Percentiles rank a stretch among this genome's conserved stretches.
phyloP scores from a whole-genome alignment of 2,888 invertebrate species.

The Boloria euphrosyne region DNA sequence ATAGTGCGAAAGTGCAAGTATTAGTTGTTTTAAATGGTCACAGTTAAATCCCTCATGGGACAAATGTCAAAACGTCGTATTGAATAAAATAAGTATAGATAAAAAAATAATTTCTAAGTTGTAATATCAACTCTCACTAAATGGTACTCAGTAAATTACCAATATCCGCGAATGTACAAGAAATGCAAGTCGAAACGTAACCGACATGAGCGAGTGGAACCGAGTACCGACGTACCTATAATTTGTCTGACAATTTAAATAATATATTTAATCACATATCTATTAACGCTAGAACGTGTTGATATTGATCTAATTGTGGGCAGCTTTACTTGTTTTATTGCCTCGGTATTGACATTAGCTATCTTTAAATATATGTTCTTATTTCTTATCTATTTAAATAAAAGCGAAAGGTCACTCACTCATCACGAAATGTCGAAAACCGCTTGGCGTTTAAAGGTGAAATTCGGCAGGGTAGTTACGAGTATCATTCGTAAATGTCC shows the following conservation, averaged over 20 bases:
- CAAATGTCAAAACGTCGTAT: no score
- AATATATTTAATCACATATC: constrained; percentile 80
- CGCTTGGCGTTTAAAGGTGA: no score
- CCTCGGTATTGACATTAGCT: constrained; percentile 9
- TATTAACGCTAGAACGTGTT: constrained; percentile 77
- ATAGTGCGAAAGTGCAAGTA: no score
- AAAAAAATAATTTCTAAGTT: neutral
- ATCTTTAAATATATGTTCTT: constrained; percentile 23
- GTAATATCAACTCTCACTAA: constrained; percentile 30
- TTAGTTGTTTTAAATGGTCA: no score
- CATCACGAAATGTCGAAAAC: no score
- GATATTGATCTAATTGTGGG: constrained; percentile 77
- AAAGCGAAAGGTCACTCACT: no score
- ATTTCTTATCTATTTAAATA: no score
- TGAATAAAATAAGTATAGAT: neutral
- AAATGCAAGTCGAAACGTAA: constrained; percentile 73
- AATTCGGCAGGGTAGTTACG: no score
- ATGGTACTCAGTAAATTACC: constrained; percentile 38
- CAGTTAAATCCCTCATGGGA: no score
- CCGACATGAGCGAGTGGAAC: constrained; percentile 73
- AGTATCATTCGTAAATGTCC: no score
- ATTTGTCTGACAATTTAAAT: constrained; percentile 81
- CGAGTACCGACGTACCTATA: constrained; percentile 73
- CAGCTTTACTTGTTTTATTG: constrained; percentile 44
- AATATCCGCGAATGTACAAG: constrained; percentile 61